These are phyloP conservation scores for Acromyrmex heyeri DNA, from an alignment of 1,140 invertebrate genomes.

Conservation along the genomic window DNA sequence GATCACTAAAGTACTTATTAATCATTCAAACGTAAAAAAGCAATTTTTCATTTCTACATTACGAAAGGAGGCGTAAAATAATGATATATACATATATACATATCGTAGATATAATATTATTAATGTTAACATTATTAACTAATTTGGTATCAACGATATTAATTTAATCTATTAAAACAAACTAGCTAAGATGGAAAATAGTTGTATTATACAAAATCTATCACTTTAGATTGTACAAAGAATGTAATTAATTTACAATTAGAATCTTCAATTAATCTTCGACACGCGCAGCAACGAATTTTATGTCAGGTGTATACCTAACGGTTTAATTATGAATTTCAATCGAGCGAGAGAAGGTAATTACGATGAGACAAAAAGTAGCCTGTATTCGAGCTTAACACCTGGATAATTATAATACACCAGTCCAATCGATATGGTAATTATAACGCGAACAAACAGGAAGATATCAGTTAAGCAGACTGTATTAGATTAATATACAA, in stretches of 20 bases:
- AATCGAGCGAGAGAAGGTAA: slow-evolving; percentile 59
- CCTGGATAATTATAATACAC: slow-evolving; percentile 47
- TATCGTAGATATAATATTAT: not conserved
- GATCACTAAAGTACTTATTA: not conserved
- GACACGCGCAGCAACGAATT: slow-evolving; percentile 29
- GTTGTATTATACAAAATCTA: not conserved
- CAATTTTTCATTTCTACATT: not conserved
- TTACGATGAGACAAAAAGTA: slow-evolving; percentile 48
- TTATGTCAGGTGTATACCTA: slow-evolving; percentile 32
- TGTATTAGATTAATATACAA: slow-evolving; percentile 47
- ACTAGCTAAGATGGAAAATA: not conserved
- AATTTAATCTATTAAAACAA: not conserved
- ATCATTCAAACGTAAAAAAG: not conserved
- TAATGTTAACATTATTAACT: not conserved
- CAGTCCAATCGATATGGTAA: slow-evolving; percentile 30
- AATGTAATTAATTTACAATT: slow-evolving; percentile 37
- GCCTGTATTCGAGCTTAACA: slow-evolving; percentile 33
- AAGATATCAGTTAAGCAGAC: slow-evolving; percentile 43
- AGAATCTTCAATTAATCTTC: slow-evolving; percentile 38
- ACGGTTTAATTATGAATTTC: slow-evolving; percentile 59
- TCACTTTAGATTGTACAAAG: not conserved
- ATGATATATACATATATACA: not conserved
- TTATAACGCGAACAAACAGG: slow-evolving; percentile 49
- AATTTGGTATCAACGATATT: not conserved
- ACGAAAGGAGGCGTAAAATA: not conserved